Conservation (phyloP, 2,797 vertebrate genomes). For the Cephalopachus bancanus region DNA sequence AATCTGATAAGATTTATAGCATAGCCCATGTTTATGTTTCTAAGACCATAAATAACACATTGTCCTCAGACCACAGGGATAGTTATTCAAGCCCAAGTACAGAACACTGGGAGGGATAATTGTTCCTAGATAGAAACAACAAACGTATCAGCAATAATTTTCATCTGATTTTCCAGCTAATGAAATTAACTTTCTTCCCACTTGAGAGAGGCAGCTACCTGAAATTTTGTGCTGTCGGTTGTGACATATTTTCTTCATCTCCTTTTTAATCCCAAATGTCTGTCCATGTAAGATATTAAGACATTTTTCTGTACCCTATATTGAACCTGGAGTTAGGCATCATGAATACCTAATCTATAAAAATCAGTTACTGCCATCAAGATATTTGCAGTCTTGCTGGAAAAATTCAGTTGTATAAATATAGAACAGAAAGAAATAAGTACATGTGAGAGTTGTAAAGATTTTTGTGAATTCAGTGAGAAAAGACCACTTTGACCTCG, state of each 20-base stretch:
- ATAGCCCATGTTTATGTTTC: not conserved
- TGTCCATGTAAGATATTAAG: not conserved
- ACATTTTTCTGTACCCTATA: not conserved
- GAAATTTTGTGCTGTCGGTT: not conserved
- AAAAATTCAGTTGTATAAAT: not conserved
- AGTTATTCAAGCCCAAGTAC: not conserved
- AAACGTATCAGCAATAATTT: not conserved
- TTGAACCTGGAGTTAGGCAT: not conserved
- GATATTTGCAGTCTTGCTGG: not conserved
- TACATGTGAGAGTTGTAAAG: not conserved
- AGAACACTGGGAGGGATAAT: not conserved
- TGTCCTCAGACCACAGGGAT: not conserved
- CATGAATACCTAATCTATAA: not conserved
- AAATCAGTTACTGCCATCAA: not conserved
- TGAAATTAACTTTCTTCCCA: not conserved
- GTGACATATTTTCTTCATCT: not conserved
- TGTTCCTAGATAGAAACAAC: not conserved
- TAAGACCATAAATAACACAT: not conserved
- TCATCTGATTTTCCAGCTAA: not conserved
- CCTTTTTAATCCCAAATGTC: not conserved
- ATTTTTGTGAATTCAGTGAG: not conserved
- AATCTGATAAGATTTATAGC: conserved; percentile 60
- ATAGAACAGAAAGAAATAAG: not conserved
- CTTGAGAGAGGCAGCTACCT: not conserved
- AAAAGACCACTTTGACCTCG: not conserved